These are phyloP conservation scores for Silurus glanis DNA, from an alignment of 2,113 vertebrate species.

Conservation along the genomic window DNA sequence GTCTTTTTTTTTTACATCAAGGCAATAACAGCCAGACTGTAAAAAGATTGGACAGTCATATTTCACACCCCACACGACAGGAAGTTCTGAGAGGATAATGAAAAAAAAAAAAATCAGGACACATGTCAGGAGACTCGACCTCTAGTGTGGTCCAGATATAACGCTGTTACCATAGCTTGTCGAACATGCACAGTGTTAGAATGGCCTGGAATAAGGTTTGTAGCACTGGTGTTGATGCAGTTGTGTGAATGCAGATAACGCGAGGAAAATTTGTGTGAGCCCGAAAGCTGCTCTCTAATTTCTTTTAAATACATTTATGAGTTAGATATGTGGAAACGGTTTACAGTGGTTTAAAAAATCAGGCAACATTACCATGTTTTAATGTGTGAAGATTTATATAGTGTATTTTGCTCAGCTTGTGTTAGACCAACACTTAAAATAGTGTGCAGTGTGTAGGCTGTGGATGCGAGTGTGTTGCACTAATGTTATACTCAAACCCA, in stretches of 20 bases:
- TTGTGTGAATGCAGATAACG: not conserved
- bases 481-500: too few relatives aligned
- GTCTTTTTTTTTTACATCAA: not conserved
- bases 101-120: not conserved
- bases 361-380: not conserved
- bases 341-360: not conserved
- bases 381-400: conserved; percentile 9
- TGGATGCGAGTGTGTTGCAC: not conserved
- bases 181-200: not conserved
- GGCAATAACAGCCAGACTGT: not conserved
- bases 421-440: not conserved
- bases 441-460: not conserved
- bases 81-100: not conserved
- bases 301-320: not conserved
- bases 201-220: not conserved
- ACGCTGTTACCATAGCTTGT: not conserved
- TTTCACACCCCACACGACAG: not conserved
- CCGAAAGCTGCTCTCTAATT: not conserved
- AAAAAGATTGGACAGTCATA: not conserved
- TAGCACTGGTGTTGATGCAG: not conserved
- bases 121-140: not conserved
- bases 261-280: not conserved
- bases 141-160: not conserved
- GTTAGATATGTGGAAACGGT: not conserved
- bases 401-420: not conserved